phyloP scores from a whole-genome alignment of 2,797 vertebrate genomes.

The Eulemur mongoz region DNA sequence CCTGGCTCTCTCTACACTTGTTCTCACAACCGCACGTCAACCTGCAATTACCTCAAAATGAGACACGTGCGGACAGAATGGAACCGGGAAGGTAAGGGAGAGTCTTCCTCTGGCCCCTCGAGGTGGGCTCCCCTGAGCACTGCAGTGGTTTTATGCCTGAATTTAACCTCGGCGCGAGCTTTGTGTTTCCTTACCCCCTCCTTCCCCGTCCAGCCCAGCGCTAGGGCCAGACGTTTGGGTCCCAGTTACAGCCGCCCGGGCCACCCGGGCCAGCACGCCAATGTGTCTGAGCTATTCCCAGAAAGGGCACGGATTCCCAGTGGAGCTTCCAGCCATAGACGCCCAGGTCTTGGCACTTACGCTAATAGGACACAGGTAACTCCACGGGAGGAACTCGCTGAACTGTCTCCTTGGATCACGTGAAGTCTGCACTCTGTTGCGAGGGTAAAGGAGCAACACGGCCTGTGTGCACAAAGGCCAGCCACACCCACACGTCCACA shows the following conservation, averaged over 20 bases:
- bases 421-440: not conserved
- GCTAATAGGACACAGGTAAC: rapidly evolving
- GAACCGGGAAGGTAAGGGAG: not conserved
- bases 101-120: not conserved
- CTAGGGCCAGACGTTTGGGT: rapidly evolving
- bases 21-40: not conserved
- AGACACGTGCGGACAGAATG: not conserved
- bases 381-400: not conserved
- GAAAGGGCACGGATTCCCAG: not conserved
- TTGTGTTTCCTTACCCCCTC: not conserved
- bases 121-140: no score
- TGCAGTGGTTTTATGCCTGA: not conserved
- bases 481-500: not conserved
- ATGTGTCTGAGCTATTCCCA: not conserved
- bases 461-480: not conserved
- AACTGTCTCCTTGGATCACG: rapidly evolving
- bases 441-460: not conserved
- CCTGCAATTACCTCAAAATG: not conserved
- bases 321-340: not conserved
- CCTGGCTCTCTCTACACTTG: not conserved
- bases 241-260: rapidly evolving
- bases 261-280: rapidly evolving
- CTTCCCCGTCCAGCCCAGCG: rapidly evolving
- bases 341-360: not conserved
- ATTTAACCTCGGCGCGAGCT: not conserved